Base-by-base conservation (phyloP, 2,888 invertebrate species). In the Caenorhabditis sp. region DNA sequence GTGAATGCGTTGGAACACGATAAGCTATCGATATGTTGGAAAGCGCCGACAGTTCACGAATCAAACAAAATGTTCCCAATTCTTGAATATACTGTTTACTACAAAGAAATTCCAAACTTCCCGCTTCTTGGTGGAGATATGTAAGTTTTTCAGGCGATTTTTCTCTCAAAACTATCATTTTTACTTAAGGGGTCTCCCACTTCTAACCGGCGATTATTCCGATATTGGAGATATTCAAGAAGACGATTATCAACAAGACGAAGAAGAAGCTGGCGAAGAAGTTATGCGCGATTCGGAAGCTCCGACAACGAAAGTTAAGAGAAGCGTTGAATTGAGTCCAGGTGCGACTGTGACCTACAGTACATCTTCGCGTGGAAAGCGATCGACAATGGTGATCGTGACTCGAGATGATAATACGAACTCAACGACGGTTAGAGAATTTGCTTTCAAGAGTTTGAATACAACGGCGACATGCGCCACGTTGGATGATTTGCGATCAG, bases 401-500 rank as follows among this genome's bases (percentile, higher is more conserved):
- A 78, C 83, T 0, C 67, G 74, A 52, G 80, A 84, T 62, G 73
- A 76, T 12, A 67, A 60, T 14, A 77, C 78, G 17, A 83, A 84
- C 59, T 76, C 79, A 4, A 80, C 82, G 2, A 70, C 77, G 1
- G 69, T 82, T 23, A 59, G 82, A 0, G 82, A 83, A 50, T 84
- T 83, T 64, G 70, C 66, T 7, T 83, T 79, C 65, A 67, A 70
- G 52, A 72, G 71, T 38, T 72, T 82, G 5, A 92, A 92, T 86
- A 92, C 92, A 58, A 92, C 92, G 0, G 91, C 92, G 71, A 92
- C 92, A 17, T 81, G 85, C 20, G 88, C 88, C 68, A 90, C 90
- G 10, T 89, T 94, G 58, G 90, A 90, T 7, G 90, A 91, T 70
- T 90, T 94, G 82, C 92, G 93, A 73, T 89, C 91, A 21, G 92